phyloP scores from a whole-genome alignment of 2,113 vertebrate species.

The Nesospiza acunhae region DNA sequence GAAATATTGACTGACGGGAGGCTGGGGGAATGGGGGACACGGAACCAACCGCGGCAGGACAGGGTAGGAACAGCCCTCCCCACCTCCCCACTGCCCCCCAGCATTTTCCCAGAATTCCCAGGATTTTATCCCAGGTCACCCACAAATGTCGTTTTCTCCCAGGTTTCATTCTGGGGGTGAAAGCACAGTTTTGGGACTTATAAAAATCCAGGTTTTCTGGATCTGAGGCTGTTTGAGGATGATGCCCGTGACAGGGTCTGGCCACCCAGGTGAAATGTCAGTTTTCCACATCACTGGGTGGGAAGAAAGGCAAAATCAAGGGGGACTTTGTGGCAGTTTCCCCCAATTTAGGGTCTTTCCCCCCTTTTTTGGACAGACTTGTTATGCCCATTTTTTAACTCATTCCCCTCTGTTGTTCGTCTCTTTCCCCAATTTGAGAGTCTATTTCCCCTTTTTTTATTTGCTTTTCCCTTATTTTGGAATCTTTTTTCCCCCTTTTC shows the following conservation, averaged over 20 bases:
- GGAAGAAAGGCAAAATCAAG: background rate
- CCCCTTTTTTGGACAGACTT: background rate
- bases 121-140: background rate
- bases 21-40: background rate
- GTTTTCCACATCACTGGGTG: background rate
- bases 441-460: no score
- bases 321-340: background rate
- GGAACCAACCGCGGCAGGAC: background rate
- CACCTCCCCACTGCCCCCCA: no score
- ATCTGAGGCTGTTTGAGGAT: background rate
- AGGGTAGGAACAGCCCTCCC: background rate
- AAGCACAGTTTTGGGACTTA: background rate
- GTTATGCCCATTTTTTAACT: background rate
- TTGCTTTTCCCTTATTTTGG: no score
- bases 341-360: background rate
- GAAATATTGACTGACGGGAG: background rate
- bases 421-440: no score
- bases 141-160: background rate
- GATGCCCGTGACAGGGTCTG: background rate
- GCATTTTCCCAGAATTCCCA: background rate
- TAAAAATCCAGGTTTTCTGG: background rate
- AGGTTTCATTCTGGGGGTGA: background rate
- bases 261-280: background rate
- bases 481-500: no score
- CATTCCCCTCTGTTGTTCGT: no score